Evolutionary conservation across 2,113 vertebrate genomes (phyloP).

Genomic region (Heloderma charlesbogerti): DNA sequence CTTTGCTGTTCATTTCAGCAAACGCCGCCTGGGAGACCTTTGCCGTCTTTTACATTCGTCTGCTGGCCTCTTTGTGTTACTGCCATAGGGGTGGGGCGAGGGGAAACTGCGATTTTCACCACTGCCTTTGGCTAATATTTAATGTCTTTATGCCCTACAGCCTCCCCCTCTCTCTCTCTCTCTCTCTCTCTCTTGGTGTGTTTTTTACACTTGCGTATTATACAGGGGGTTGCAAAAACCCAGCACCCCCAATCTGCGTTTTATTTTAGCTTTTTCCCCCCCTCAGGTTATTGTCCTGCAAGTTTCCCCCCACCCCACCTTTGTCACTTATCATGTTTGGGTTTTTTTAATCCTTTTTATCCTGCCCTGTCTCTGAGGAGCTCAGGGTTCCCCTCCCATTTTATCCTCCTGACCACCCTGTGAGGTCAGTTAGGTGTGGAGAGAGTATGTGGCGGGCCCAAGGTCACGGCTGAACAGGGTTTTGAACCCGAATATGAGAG

Average conservation of each 20-base stretch:
- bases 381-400: background rate
- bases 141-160: background rate
- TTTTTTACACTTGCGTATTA: background rate
- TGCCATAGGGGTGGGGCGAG: conserved; percentile 51
- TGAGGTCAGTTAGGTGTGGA: background rate
- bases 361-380: background rate
- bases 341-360: background rate
- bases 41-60: conserved; percentile 44
- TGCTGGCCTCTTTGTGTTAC: conserved; percentile 74
- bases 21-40: conserved; percentile 54
- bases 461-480: background rate
- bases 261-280: background rate
- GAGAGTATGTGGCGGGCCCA: too few relatives aligned
- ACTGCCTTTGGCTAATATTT: conserved; percentile 38
- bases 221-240: background rate
- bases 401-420: background rate
- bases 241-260: accelerated
- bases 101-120: accelerated
- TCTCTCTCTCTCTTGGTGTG: too few relatives aligned
- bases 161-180: background rate
- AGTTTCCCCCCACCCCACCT: background rate
- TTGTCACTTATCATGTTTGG: background rate
- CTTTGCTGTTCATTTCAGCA: conserved; percentile 78
- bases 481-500: background rate
- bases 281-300: background rate